Evolutionary conservation across 2,797 vertebrate species (phyloP).

Genomic region (Ctenopoma kingsleyae): DNA sequence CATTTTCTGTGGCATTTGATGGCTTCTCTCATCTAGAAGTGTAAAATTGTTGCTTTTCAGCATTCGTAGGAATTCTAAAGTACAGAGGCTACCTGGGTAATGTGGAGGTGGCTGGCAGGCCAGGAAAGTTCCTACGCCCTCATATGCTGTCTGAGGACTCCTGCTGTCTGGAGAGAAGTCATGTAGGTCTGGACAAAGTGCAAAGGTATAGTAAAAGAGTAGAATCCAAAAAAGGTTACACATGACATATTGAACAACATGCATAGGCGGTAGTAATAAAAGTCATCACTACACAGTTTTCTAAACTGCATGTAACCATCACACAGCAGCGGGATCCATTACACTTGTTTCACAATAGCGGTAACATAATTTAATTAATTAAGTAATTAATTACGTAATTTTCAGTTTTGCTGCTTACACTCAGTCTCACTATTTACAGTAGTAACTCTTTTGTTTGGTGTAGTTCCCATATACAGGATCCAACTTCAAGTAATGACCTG

Average conservation of each 20-base stretch:
- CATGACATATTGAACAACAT: background rate
- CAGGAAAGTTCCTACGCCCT: constrained; percentile 91
- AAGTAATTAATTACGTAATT: no score
- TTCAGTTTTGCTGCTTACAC: no score
- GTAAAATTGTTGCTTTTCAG: background rate
- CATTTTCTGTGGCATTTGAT: background rate
- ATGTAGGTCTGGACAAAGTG: constrained; percentile 87
- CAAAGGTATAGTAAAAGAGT: background rate
- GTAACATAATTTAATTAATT: no score
- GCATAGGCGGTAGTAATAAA: background rate
- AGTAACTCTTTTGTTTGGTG: no score
- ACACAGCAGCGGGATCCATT: no score
- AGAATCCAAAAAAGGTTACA: background rate
- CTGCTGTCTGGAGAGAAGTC: constrained; percentile 93
- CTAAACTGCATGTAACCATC: no score
- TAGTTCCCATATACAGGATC: no score
- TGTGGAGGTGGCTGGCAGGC: constrained; percentile 93
- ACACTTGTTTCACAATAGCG: no score
- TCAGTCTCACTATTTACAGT: no score
- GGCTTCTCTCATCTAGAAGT: background rate
- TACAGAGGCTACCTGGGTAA: constrained; percentile 89
- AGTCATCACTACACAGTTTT: background rate
- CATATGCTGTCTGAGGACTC: constrained; percentile 89
- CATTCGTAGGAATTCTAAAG: background rate
- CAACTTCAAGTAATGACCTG: no score